phyloP scores from a whole-genome alignment of 2,888 invertebrate species.

The Dermolepida albohirtum region DNA sequence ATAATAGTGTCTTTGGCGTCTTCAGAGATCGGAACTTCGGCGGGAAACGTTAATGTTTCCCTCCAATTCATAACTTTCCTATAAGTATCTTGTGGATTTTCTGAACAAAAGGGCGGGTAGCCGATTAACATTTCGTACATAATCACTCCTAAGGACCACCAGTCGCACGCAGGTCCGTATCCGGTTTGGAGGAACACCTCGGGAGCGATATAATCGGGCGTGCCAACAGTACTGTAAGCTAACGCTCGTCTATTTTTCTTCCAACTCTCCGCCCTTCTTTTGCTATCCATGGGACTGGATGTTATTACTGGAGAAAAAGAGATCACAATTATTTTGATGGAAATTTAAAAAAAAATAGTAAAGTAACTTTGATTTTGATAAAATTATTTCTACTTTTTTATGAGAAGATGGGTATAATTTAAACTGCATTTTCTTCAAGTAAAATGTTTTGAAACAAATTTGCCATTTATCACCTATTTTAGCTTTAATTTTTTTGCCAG shows the following conservation, averaged over 20 bases:
- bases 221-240: constrained; percentile 95
- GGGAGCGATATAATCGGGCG: constrained; percentile 99
- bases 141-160: constrained; percentile 99
- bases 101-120: constrained; percentile 99
- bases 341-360: no score
- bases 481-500: no score
- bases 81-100: constrained; percentile 97
- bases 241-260: constrained; percentile 96
- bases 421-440: no score
- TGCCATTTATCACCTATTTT: no score
- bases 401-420: no score
- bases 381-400: no score
- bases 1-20: constrained; percentile 96
- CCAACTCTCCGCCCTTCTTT: constrained; percentile 98
- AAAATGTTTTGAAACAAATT: no score
- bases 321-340: no score
- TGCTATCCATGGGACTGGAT: constrained; percentile 92
- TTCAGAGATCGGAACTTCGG: constrained; percentile 98
- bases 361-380: no score
- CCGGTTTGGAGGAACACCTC: constrained; percentile 99
- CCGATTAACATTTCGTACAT: constrained; percentile 99
- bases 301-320: constrained; percentile 67
- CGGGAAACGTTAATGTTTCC: constrained; percentile 97
- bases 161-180: constrained; percentile 98
- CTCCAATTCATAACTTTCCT: constrained; percentile 99